Conservation (phyloP, 2,113 vertebrate genomes). For the Progne subis region DNA sequence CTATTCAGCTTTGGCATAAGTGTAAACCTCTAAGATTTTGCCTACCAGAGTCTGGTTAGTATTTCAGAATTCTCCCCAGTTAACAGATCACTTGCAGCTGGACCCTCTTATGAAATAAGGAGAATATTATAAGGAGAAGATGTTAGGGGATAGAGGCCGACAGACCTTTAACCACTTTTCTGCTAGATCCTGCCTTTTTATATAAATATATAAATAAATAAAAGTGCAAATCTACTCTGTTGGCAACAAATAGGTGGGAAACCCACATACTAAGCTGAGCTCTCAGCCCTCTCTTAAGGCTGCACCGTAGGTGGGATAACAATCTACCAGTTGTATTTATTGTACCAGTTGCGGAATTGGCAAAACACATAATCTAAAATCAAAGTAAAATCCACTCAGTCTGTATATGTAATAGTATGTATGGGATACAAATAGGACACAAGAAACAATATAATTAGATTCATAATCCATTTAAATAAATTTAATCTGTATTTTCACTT, state of each 20-base stretch:
- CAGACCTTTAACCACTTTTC: not conserved
- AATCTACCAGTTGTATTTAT: not conserved
- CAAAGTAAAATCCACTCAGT: not conserved
- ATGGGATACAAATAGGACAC: not conserved
- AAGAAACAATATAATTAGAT: not conserved
- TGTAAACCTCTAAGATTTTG: not conserved
- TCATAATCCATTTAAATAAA: not conserved
- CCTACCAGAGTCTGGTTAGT: not conserved
- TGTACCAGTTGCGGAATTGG: not conserved
- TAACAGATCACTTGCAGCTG: not conserved
- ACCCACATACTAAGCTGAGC: not conserved
- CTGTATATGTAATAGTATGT: not conserved
- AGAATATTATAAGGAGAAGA: not conserved
- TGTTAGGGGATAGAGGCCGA: not conserved
- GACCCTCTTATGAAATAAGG: not conserved
- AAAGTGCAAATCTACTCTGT: not conserved
- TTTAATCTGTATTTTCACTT: not conserved
- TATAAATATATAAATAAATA: not conserved
- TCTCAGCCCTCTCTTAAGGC: not conserved
- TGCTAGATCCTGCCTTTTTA: not conserved
- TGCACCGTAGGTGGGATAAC: not conserved
- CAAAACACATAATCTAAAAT: not conserved
- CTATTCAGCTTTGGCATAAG: not conserved
- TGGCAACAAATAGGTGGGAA: constrained; percentile 59
- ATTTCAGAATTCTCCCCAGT: not conserved